Conservation (phyloP, 2,113 vertebrate genomes). For the Cygnus buccinator region DNA sequence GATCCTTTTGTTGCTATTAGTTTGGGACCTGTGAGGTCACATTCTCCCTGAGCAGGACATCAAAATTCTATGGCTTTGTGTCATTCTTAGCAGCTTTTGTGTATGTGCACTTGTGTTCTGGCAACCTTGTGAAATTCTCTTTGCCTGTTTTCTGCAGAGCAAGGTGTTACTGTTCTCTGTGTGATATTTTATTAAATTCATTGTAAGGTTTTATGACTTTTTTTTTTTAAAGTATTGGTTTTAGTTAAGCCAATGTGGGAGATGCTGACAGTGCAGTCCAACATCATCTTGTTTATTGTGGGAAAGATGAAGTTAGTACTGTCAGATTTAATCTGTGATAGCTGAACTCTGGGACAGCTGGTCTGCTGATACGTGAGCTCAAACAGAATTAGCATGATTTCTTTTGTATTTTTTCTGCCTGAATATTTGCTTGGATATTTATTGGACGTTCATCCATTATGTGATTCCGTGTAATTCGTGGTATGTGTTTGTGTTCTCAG, state of each 20-base stretch:
- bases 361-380: conserved; percentile 29
- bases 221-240: background rate
- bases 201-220: background rate
- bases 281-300: background rate
- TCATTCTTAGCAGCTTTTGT: background rate
- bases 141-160: background rate
- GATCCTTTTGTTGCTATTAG: background rate
- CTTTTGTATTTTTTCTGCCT: conserved; percentile 54
- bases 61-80: background rate
- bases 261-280: background rate
- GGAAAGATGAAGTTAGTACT: background rate
- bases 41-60: background rate
- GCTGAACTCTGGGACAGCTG: background rate
- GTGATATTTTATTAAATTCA: background rate
- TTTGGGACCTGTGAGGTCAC: background rate
- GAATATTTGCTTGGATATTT: conserved; percentile 45
- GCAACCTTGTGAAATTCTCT: background rate
- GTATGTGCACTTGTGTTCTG: background rate
- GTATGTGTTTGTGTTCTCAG: conserved; percentile 70
- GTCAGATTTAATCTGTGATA: conserved; percentile 15
- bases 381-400: conserved; percentile 30
- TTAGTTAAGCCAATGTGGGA: background rate
- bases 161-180: background rate
- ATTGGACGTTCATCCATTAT: background rate
- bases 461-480: background rate